Percentiles rank a stretch among this genome's conserved stretches.
These are phyloP conservation scores for Archilochus colubris DNA, from an alignment of 2,113 vertebrate species.

Conservation along the genomic window DNA sequence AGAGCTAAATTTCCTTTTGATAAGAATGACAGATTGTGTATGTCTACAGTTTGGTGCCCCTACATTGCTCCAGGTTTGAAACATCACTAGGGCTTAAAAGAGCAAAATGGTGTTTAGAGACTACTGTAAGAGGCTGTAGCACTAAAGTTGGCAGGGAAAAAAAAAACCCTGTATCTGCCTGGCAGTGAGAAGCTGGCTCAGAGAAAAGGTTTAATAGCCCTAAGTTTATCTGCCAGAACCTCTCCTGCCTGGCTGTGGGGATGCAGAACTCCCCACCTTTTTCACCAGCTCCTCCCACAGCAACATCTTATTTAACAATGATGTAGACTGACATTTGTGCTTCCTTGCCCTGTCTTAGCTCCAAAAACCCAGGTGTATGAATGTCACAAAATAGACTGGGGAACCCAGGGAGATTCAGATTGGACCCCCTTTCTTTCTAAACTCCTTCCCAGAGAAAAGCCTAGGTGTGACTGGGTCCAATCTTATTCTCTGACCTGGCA, in stretches of 20 bases:
- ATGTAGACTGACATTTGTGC: background rate
- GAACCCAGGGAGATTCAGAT: too few species aligned
- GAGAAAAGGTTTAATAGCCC: background rate
- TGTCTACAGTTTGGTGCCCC: background rate
- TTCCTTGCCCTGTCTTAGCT: background rate
- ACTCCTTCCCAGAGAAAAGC: too few species aligned
- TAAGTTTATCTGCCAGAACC: background rate
- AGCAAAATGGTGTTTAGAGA: background rate
- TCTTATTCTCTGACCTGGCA: too few species aligned
- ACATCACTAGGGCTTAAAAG: background rate
- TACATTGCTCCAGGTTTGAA: background rate
- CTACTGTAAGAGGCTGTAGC: background rate
- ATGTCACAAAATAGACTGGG: too few species aligned
- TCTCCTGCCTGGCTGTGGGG: fast-evolving
- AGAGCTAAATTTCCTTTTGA: background rate
- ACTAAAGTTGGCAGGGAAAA: background rate
- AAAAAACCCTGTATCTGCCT: background rate
- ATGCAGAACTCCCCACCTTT: background rate
- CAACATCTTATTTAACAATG: background rate
- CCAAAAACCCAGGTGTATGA: background rate
- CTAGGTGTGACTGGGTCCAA: too few species aligned
- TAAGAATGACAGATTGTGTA: background rate
- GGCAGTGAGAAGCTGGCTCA: background rate
- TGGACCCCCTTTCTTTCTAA: too few species aligned
- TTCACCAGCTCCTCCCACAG: background rate